Evolutionary conservation across 1,140 invertebrate species (phyloP), one percentile per base, ranked within the genome.

Genomic region (Psix sp.): DNA sequence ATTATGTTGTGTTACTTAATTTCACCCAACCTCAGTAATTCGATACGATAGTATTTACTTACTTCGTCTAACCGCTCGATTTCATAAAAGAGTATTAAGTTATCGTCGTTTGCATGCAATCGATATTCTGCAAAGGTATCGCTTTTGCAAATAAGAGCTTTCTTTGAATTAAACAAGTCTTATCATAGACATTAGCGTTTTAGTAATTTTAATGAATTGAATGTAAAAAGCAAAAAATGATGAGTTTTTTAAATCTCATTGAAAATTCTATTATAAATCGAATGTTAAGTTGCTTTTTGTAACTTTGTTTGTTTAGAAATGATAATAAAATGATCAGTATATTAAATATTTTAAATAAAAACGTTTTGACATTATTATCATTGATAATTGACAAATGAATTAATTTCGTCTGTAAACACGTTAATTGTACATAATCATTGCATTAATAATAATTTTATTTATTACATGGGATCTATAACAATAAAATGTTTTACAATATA

Each of bases 81-180:
- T 54, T 39, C 15, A 54, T 60, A 60, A 60, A 73, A 73, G 60
- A 46, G 54, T 60, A 73, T 66, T 59, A 63, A 73, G 62, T 62
- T 62, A 60, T 62, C 46, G 54, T 67, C 40, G 43, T 67, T 65
- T 74, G 62, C 71, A 67, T 74, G 60, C 46, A 60, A 73, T 73
- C 70, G 70, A 73, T 73, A 73, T 73, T 60, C 70, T 13, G 40
- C 21, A 57, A 35, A 45, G 48, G 42, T 60, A 60, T 66, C 51
- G 42, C 35, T 48, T 62, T 33, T 20, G 31, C 40, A 62, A 74
- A 60, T 51, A 59, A 43, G 21, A 54, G 42, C 62, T 67, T 73
- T 65, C 68, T 71, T 62, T 71, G 26, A 62, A 57, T 72, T 36
- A 56, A 71, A 49, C 43, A 62, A 62, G 39, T 59, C 60, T 60